Base-by-base conservation (phyloP, 2,888 invertebrate genomes). In the Lithophane semibrunnea region DNA sequence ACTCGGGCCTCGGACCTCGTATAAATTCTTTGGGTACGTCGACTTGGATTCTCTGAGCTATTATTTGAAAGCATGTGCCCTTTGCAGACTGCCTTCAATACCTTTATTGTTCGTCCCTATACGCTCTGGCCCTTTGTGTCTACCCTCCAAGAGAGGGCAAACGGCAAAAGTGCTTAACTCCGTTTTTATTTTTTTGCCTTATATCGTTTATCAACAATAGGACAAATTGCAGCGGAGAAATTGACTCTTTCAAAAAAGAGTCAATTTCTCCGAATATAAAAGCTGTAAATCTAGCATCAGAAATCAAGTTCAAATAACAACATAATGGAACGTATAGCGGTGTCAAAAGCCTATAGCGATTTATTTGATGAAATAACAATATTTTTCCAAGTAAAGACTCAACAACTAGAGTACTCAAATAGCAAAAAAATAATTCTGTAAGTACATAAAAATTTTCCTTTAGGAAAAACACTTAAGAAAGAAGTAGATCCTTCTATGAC, bases 11-110 rank as follows among this genome's bases (percentile, higher is more conserved):
- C 76, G 76, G 78, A 75, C 86, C 89, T 91, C 88, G 87, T 91
- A 91, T 89, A 92, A 92, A 92, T 92, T 90, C 90, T 90, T 88
- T 88, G 90, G 91, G 91, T 91, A 90, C 88, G 90, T 87, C 89
- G 91, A 88, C 89, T 93, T 90, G 90, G 91, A 92, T 93, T 93
- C 91, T 90, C 91, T 86, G 80, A 86, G 90, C 92, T 91, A 92
- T 94, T 93, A 92, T 93, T 92, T 89, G 91, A 92, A 92, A 92
- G 92, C 92, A 92, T 92, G 93, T 93, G 93, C 93, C 94, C 92
- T 92, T 93, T 93, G 85, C 88, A 90, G 92, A 88, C 90, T 87
- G 87, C 88, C 90, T 92, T 92, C 92, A 94, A 94, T 93, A 89
- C 90, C 89, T 87, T 92, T 90, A 92, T 94, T 94, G 93, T 93